phyloP scores from a whole-genome alignment of 2,797 vertebrate species.

The Xenentodon cancila region DNA sequence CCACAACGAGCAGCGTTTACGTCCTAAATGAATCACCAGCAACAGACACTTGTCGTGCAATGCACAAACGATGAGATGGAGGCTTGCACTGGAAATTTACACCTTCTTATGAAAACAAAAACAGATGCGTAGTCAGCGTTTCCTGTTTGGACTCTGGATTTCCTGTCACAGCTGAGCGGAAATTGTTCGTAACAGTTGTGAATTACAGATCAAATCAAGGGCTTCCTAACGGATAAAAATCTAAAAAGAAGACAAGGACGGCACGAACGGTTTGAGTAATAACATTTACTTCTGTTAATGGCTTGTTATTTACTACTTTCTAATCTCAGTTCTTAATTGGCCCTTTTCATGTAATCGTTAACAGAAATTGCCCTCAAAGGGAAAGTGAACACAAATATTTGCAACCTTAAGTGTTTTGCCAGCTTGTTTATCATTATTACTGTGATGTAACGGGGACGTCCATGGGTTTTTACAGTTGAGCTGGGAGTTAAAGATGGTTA shows the following conservation, averaged over 20 bases:
- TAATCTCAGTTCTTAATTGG: not conserved
- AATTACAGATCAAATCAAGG: not conserved
- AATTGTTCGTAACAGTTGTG: not conserved
- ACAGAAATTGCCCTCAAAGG: too few species aligned
- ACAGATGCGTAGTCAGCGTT: too few species aligned
- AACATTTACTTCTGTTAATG: not conserved
- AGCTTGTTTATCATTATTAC: too few species aligned
- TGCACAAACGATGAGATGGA: not conserved
- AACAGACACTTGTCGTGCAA: too few species aligned
- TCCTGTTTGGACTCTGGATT: not conserved
- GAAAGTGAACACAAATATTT: too few species aligned
- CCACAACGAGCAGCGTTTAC: not conserved
- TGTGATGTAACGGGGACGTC: too few species aligned
- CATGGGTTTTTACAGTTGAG: too few species aligned
- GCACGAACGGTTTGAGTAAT: not conserved
- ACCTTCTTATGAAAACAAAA: too few species aligned
- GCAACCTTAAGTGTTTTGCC: too few species aligned
- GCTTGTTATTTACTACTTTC: not conserved
- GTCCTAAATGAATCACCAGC: not conserved
- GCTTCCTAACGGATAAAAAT: not conserved
- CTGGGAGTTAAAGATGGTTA: too few species aligned
- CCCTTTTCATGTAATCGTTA: too few species aligned
- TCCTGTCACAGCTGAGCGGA: not conserved
- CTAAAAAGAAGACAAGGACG: not conserved
- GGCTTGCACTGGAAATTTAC: too few species aligned